Conservation (phyloP, 2,888 invertebrate species). For the Eupithecia tripunctaria region DNA sequence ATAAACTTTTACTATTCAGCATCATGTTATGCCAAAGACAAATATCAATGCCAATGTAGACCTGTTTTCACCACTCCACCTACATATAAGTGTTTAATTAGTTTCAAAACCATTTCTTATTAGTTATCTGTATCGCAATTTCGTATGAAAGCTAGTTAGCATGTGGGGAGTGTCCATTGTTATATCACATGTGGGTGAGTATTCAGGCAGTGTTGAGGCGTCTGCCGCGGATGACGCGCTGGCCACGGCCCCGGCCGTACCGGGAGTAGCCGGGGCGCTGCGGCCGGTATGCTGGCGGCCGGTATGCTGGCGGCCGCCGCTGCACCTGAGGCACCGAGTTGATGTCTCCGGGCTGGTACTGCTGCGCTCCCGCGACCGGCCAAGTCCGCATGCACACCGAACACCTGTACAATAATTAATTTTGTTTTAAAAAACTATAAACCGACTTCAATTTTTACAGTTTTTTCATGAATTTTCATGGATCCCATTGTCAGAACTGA, state of each 20-base stretch:
- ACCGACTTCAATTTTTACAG: no score
- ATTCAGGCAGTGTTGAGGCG: slow-evolving; percentile 42
- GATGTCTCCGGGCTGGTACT: slow-evolving; percentile 53
- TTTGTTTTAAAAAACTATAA: no score
- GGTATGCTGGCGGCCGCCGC: slow-evolving; percentile 45
- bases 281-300: slow-evolving; percentile 29
- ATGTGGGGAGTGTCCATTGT: slow-evolving; percentile 19
- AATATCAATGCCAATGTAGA: background rate
- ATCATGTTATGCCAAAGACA: background rate
- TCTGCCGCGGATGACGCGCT: slow-evolving; percentile 57
- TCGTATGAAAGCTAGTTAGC: background rate
- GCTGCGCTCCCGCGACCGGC: slow-evolving; percentile 44
- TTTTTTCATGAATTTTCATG: no score
- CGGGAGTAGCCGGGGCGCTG: slow-evolving; percentile 31
- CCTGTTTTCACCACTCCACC: background rate
- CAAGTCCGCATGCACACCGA: slow-evolving; percentile 73
- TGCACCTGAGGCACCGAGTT: slow-evolving; percentile 67
- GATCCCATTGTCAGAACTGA: no score
- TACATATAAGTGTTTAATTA: background rate
- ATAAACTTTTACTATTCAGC: background rate
- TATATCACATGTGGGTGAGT: slow-evolving; percentile 37
- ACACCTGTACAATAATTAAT: no score
- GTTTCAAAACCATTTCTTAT: background rate
- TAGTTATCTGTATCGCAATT: background rate
- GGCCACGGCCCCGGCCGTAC: slow-evolving; percentile 36